phyloP scores from a whole-genome alignment of 2,797 vertebrate genomes.

The Mormyrus proboscirostris region DNA sequence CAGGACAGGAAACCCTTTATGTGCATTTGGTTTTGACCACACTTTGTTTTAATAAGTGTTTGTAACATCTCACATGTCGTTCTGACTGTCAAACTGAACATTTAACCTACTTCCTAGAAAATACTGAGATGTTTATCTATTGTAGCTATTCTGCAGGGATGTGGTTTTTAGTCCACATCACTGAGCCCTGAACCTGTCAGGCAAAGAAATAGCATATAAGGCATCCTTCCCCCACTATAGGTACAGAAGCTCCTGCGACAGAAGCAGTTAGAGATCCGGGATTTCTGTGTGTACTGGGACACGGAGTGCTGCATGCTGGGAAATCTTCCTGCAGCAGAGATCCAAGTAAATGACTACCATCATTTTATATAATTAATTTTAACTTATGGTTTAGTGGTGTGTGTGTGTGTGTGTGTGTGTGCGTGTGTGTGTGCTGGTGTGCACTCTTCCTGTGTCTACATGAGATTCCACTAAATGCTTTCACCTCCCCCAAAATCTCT shows the following conservation, averaged over 20 bases:
- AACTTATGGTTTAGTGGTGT: background rate
- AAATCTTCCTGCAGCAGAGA: constrained; percentile 72
- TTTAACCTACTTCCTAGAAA: background rate
- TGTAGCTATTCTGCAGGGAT: background rate
- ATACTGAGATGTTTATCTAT: background rate
- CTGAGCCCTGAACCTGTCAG: background rate
- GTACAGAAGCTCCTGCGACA: constrained; percentile 80
- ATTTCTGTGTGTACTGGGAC: constrained; percentile 96
- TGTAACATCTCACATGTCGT: background rate
- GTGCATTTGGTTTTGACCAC: background rate
- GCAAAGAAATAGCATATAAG: background rate
- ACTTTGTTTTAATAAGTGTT: background rate
- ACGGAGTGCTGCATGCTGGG: constrained; percentile 75
- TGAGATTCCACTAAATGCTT: background rate
- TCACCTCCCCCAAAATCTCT: background rate
- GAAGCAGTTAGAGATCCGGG: constrained; percentile 83
- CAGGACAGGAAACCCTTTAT: background rate
- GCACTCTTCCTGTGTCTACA: background rate
- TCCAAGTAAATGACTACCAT: constrained; percentile 68
- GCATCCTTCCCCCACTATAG: constrained; percentile 47
- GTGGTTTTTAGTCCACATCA: background rate
- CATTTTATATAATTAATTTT: background rate
- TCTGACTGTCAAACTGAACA: background rate
- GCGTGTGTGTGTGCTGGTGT: background rate
- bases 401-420: background rate